Evolutionary conservation across 2,113 vertebrate species (phyloP).

Genomic region (Neomonachus schauinslandi): DNA sequence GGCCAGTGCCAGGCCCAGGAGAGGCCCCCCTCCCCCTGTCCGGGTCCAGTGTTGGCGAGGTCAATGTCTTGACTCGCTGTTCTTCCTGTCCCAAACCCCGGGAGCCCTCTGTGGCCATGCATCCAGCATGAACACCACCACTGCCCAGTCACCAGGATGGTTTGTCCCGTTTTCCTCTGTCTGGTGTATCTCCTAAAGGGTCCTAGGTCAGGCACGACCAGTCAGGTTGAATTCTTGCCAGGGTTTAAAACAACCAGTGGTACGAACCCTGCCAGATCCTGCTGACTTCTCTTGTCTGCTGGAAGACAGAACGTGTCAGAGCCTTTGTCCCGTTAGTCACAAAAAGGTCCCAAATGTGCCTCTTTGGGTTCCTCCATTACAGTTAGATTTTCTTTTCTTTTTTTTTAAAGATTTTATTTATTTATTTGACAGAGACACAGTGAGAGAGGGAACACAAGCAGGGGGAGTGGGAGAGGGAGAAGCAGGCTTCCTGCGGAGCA

Average conservation of each 20-base stretch:
- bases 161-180: background rate
- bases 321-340: background rate
- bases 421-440: no score
- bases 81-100: background rate
- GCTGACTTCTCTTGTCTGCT: background rate
- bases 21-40: rapidly evolving
- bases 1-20: background rate
- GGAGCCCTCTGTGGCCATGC: background rate
- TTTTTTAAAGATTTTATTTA: no score
- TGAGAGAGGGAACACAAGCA: no score
- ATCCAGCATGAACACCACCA: rapidly evolving
- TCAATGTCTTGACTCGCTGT: background rate
- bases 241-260: background rate
- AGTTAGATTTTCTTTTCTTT: background rate
- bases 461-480: no score
- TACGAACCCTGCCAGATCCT: background rate
- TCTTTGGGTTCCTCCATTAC: background rate
- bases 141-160: background rate
- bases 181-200: background rate
- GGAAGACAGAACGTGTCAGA: background rate
- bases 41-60: background rate
- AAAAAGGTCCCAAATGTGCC: background rate
- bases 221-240: background rate
- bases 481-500: no score
- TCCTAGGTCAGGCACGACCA: background rate